Base-by-base conservation (phyloP, 2,888 invertebrate species). In the Calephelis perditalis region DNA sequence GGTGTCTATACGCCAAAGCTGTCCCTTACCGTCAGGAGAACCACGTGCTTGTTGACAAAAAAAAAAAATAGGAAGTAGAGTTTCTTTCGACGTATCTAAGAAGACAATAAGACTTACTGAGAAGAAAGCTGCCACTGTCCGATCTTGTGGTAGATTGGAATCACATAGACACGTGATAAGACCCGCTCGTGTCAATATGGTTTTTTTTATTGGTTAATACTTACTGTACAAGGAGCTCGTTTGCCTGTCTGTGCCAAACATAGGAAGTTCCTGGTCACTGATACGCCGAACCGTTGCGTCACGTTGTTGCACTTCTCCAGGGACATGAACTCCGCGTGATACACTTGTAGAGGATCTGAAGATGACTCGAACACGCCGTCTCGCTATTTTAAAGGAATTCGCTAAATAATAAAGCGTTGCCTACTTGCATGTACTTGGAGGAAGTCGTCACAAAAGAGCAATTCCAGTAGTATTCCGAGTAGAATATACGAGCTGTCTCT, bases 181-280 rank as follows among this genome's bases (percentile, higher is more conserved):
- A 15, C 6, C 40, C 12, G 12, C 15, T 43, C 12, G 12, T 37
- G 12, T 35, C 8, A 40, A 40, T 3, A 9, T 47, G 5, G 12
- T 54, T 15, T 52, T 9, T 37, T 37, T 40, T 44, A 8, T n/a
- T 57, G 10, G 10, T 49, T 56, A 36, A 10, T 52, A 70, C 79
- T 76, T 60, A 89, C 89, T 60, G 89, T 89, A 70, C 89, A 89
- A 35, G 89, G 89, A 43, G 81, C 80, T 47, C 80, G 68, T 11
- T 69, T 70, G 0, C 84, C 86, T 5, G 67, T 68, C 69, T 89
- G 89, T 5, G 82, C 64, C 2, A 89, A 60, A 47, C 89, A 89
- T 52, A 89, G 76, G 68, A 88, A 89, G 71, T 86, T 86, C 0
- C 77, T 70, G 0, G 80, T 68, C 56, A 89, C 85, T 0, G 61